These are phyloP conservation scores for Cynaeus angustus DNA, from an alignment of 2,888 invertebrate genomes.

Conservation along the genomic window DNA sequence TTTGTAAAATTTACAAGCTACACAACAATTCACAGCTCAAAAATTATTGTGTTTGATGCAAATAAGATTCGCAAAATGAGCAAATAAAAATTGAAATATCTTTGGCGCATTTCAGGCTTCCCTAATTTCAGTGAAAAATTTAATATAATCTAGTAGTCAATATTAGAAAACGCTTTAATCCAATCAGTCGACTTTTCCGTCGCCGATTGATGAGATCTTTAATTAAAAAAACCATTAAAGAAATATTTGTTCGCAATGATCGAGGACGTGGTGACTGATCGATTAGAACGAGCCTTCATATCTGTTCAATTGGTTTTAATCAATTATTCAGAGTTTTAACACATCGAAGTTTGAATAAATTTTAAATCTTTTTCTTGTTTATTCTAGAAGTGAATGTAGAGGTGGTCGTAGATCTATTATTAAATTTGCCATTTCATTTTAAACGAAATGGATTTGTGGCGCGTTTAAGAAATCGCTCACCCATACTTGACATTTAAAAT, in stretches of 20 bases:
- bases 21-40: no score
- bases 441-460: no score
- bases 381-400: no score
- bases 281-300: conserved; percentile 26
- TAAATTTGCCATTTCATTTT: no score
- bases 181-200: neutral
- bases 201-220: conserved; percentile 9
- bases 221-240: conserved; percentile 40
- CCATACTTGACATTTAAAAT: no score
- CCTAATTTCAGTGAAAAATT: conserved; percentile 11
- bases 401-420: no score
- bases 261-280: conserved; percentile 31
- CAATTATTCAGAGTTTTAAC: conserved; percentile 20
- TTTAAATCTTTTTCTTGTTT: no score
- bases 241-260: conserved; percentile 31
- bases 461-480: no score
- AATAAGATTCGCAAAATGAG: no score
- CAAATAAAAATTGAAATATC: no score
- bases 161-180: conserved; percentile 18
- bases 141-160: conserved; percentile 20
- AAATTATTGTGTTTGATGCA: neutral
- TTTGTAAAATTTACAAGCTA: no score
- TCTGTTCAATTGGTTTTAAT: conserved; percentile 35
- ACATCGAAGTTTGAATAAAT: conserved; percentile 7
- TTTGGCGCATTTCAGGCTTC: neutral